Percentiles rank a stretch among this genome's conserved stretches.
Conservation (phyloP, 2,888 invertebrate species). For the Ectobius pallidus region DNA sequence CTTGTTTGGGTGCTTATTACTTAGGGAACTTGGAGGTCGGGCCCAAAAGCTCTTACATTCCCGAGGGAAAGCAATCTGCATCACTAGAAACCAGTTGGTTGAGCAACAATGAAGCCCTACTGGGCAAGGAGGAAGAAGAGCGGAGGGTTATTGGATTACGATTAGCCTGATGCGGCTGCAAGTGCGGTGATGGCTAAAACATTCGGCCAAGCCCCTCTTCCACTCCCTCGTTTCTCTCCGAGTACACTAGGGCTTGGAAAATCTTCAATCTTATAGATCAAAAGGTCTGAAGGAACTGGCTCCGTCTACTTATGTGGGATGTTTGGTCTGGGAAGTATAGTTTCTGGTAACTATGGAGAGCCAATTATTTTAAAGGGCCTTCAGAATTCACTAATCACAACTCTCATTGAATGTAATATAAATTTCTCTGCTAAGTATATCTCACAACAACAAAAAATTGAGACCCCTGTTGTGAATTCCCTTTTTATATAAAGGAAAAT, state of each 20-base stretch:
- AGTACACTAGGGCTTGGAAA: background rate
- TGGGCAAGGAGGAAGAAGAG: background rate
- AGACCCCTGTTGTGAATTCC: too few relatives aligned
- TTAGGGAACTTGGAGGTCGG: slow-evolving; percentile 20
- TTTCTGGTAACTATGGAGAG: too few relatives aligned
- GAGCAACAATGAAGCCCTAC: slow-evolving; percentile 8
- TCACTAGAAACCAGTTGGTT: background rate
- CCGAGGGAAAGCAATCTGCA: slow-evolving; percentile 3
- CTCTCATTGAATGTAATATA: too few relatives aligned
- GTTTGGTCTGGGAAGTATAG: too few relatives aligned
- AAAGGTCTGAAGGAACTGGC: background rate
- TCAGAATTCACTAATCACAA: too few relatives aligned
- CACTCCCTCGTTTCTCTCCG: too few relatives aligned
- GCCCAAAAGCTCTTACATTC: slow-evolving; percentile 10
- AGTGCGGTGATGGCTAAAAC: background rate
- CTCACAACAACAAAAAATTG: too few relatives aligned
- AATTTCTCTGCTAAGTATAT: too few relatives aligned
- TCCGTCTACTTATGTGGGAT: too few relatives aligned
- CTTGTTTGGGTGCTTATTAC: slow-evolving; percentile 33
- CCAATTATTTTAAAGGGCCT: too few relatives aligned
- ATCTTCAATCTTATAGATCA: background rate
- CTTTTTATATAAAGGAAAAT: too few relatives aligned
- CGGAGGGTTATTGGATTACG: slow-evolving; percentile 27
- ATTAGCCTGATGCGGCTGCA: slow-evolving; percentile 20
- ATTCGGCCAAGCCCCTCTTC: background rate